Base-by-base conservation (phyloP, 2,113 vertebrate genomes). In the Alligator mississippiensis region DNA sequence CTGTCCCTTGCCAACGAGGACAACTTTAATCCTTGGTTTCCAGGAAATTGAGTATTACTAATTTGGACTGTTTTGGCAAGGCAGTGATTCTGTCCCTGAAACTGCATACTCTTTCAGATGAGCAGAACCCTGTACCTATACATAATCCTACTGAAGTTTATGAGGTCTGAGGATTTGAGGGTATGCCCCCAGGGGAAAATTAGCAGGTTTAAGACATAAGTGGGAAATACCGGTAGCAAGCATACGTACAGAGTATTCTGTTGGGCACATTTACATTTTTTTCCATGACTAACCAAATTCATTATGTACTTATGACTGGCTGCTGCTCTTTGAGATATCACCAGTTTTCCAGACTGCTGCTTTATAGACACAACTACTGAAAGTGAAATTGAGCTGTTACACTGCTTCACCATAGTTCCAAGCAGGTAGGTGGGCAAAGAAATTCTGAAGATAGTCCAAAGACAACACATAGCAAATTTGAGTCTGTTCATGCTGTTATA, bases 401-500 rank as follows among this genome's bases (percentile, higher is more conserved):
- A 38, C 34, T 74, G 70, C 47, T 74, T 47, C 70, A 38, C 11
- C 6, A 7, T 77, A 83, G 64, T 82, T 55, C 72, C 38, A 15
- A 59, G 24, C 17, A 89, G 9, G 27, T 70, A 84, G 30, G 22
- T 7, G 58, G 79, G 70, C 18, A 82, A 61, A 54, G 57, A 77
- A 68, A 61, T 2, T 81, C 2, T 27, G 24, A 89, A 82, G 38
- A 89, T 94, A 66, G 38, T 9, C 59, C 80, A 80, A 92, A 77
- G 27, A n/a, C 47, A 82, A 60, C 68, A 82, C 28, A 21, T 2
- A 88, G 58, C 68, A 77, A 89, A 19, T 1, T 0, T 17, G 11
- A 78, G 55, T 85, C 60, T 55, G n/a, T 77, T 91, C 15, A 2
- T 22, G 64, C 15, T 54, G 34, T 3, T 0, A 0, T 70, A 90